These are phyloP conservation scores for Sylvia borin DNA, from an alignment of 2,797 vertebrate species.

Conservation along the genomic window DNA sequence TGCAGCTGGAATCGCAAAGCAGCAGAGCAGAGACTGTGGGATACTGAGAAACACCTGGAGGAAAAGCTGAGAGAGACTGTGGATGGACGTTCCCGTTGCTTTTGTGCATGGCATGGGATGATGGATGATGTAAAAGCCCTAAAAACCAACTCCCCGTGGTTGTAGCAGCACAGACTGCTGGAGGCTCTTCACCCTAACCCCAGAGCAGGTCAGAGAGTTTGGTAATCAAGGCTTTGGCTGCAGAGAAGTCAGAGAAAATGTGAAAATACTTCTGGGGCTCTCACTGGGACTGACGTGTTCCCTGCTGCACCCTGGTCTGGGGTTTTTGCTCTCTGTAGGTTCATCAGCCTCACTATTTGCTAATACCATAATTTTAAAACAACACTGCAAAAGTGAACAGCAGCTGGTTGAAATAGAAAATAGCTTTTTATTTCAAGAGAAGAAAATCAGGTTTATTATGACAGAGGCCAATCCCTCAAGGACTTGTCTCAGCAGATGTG, in stretches of 20 bases:
- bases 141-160: neutral
- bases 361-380: neutral
- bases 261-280: neutral
- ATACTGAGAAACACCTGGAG: neutral
- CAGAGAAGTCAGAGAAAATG: neutral
- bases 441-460: neutral
- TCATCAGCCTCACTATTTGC: neutral
- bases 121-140: neutral
- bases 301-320: neutral
- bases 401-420: neutral
- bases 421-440: neutral
- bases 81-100: neutral
- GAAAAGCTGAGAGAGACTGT: neutral
- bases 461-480: neutral
- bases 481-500: neutral
- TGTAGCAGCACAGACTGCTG: neutral
- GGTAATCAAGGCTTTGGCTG: neutral
- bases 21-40: too few species aligned
- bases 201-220: neutral
- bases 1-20: neutral
- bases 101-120: neutral
- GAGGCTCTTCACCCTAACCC: neutral
- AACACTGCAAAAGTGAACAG: neutral
- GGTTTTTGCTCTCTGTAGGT: neutral
- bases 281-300: rapidly evolving